Evolutionary conservation across 2,888 invertebrate genomes (phyloP), one percentile per base, ranked within the genome.

Genomic region (Drosophila peninsularis): DNA sequence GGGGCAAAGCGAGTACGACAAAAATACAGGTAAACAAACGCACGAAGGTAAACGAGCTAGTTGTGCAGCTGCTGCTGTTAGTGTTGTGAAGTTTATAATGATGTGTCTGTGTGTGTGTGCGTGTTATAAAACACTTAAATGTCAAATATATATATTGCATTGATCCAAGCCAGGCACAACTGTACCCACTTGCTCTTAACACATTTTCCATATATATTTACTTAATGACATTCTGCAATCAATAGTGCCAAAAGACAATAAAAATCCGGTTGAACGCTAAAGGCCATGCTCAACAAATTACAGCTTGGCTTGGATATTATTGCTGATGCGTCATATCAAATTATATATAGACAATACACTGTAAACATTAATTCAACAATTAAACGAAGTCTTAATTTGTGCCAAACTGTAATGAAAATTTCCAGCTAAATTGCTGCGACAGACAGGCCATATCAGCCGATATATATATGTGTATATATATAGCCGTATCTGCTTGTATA

Each of bases 11-110:
- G 60, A 41, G 62, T 60, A 63, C 19, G 36, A 58, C 21, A 56
- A 66, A 34, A 56, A 56, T 53, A 57, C 75, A 71, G 71, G 70
- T 70, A 68, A 71, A 73, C 62, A 71, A 65, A 73, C 74, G 71
- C 75, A 69, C 62, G 83, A 84, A 87, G 83, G 83, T 87, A 78
- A 84, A 87, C 83, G 60, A 81, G 83, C 73, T 86, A 71, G 62
- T 63, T 70, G 82, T 82, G 65, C 84, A 79, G 84, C 75, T 75
- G 65, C 75, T 75, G 65, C 24, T 65, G 54, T 30, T 45, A 62
- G 56, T 71, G 69, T 49, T 65, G 71, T 53, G 66, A 66, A 63
- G 73, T 62, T 72, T 62, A 41, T 68, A 56, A 62, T 73, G 52
- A 68, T 36, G 42, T 62, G 53, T 9, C n/a, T 39, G 17, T 39